A percentile compares a stretch with the other conserved stretches of the same genome.
These are phyloP conservation scores for Frankliniella intonsa DNA, from an alignment of 2,888 invertebrate species.

Conservation along the genomic window DNA sequence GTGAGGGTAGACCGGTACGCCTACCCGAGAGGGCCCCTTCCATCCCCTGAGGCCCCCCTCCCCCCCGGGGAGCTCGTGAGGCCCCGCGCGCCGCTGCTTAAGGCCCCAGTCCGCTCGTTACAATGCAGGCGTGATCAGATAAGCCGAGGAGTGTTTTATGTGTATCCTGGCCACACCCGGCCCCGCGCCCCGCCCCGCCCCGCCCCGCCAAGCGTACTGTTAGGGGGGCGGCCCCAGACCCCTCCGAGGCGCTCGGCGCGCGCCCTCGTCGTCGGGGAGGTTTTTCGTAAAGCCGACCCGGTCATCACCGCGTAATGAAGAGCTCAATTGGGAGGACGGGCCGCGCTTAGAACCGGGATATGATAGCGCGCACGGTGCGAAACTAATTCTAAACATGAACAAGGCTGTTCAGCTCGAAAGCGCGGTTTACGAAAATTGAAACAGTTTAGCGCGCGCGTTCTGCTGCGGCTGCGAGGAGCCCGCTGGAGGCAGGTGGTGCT, in stretches of 20 bases:
- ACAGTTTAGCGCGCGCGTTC: neutral
- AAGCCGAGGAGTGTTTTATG: slow-evolving; percentile 17
- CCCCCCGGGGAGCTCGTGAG: neutral
- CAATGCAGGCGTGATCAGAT: slow-evolving; percentile 19
- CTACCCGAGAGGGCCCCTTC: too few species aligned
- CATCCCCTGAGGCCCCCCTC: too few species aligned
- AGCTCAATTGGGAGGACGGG: neutral
- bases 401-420: too few species aligned
- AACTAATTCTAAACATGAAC: too few species aligned
- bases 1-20: too few species aligned
- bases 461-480: too few species aligned
- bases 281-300: neutral
- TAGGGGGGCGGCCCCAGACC: neutral
- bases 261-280: neutral
- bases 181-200: neutral
- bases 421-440: neutral
- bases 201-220: too few species aligned
- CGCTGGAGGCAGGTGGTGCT: neutral
- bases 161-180: neutral
- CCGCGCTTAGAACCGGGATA: neutral
- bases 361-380: too few species aligned
- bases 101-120: slow-evolving; percentile 1
- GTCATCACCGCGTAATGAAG: neutral
- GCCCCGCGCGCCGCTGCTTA: neutral
- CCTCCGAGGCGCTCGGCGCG: neutral